Conservation (phyloP, 2,113 vertebrate species). For the Leucosticte australis region DNA sequence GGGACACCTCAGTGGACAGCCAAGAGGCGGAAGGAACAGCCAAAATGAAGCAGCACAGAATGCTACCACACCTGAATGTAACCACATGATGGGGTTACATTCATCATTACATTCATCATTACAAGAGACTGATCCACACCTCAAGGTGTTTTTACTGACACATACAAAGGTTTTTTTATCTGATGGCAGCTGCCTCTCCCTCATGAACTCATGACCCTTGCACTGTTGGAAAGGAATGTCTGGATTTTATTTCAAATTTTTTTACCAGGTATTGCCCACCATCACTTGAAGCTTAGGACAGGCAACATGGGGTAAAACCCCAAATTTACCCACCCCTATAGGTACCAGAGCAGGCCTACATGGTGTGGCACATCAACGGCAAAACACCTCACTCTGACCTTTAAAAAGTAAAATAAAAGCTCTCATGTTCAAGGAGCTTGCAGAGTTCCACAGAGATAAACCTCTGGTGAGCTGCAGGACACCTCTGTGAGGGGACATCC, state of each 20-base stretch:
- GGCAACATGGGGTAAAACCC: neutral
- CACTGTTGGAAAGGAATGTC: neutral
- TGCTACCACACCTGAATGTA: neutral
- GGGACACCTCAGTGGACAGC: neutral
- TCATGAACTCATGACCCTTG: neutral
- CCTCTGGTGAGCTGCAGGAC: neutral
- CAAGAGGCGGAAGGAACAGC: neutral
- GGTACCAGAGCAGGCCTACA: neutral
- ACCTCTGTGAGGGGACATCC: neutral
- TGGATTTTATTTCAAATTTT: neutral
- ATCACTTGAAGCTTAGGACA: fast-evolving
- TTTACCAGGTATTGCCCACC: neutral
- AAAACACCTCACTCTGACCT: neutral
- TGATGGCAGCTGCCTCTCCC: fast-evolving
- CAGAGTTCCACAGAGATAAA: neutral
- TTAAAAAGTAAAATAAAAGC: neutral
- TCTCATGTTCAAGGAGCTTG: neutral
- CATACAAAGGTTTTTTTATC: neutral
- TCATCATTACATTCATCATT: too few species aligned
- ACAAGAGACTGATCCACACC: neutral
- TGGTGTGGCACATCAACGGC: fast-evolving
- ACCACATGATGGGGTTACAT: fast-evolving
- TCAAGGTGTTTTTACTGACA: neutral
- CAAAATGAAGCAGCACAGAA: neutral
- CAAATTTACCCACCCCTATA: neutral